Percentiles rank a stretch among this genome's conserved stretches.
phyloP scores from a whole-genome alignment of 64 coral and sea anemone species.

The Montipora sp. region DNA sequence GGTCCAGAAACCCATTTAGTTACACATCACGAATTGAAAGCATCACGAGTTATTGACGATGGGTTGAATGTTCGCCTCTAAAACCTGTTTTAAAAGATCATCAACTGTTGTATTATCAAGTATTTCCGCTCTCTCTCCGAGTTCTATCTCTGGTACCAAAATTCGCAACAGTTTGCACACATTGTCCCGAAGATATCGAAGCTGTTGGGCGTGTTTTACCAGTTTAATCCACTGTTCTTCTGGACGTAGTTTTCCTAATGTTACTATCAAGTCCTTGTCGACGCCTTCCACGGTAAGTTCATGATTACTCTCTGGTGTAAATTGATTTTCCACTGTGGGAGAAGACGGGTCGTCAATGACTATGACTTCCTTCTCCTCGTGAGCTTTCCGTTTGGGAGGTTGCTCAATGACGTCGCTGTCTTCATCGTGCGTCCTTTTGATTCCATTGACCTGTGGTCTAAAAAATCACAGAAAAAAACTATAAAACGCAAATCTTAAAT shows the following conservation, averaged over 20 bases:
- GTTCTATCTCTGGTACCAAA: slow-evolving; percentile 83
- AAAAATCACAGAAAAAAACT: not conserved
- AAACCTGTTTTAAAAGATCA: slow-evolving; percentile 86
- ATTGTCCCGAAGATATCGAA: slow-evolving; percentile 72
- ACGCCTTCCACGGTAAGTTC: slow-evolving; percentile 18
- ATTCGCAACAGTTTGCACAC: slow-evolving; percentile 84
- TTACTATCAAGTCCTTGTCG: slow-evolving; percentile 68
- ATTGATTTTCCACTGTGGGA: not conserved
- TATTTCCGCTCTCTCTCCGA: slow-evolving; percentile 69
- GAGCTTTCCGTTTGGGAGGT: slow-evolving; percentile 30
- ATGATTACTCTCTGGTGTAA: not conserved
- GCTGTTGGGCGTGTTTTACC: slow-evolving; percentile 64
- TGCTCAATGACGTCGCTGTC: slow-evolving; percentile 31
- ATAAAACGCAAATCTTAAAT: not conserved
- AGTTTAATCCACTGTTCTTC: slow-evolving; percentile 77
- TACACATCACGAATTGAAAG: not conserved
- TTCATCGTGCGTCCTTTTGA: slow-evolving; percentile 54
- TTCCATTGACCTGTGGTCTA: slow-evolving; percentile 42
- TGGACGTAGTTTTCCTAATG: slow-evolving; percentile 48
- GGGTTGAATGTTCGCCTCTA: slow-evolving; percentile 52
- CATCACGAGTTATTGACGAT: not conserved
- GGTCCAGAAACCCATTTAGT: too few species aligned
- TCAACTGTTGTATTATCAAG: slow-evolving; percentile 81
- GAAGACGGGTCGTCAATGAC: slow-evolving; percentile 75
- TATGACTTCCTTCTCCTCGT: slow-evolving; percentile 63